phyloP scores from a whole-genome alignment of 2,888 invertebrate species.

The Pinctada fucata region DNA sequence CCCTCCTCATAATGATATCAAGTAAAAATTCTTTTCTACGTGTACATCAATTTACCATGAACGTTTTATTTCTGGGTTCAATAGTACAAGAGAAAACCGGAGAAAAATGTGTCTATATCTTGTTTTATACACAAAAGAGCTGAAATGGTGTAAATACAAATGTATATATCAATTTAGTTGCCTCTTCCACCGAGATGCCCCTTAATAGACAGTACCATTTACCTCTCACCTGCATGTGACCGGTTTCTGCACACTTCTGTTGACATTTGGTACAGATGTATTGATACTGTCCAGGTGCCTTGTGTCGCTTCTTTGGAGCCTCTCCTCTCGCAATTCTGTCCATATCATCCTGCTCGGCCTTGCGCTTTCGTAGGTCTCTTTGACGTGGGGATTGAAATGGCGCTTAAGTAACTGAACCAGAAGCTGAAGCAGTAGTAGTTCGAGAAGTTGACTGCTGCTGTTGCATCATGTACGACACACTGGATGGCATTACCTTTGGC shows the following conservation, averaged over 20 bases:
- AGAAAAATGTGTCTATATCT: too few relatives aligned
- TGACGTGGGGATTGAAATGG: background rate
- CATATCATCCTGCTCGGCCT: background rate
- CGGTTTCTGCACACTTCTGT: constrained; percentile 1
- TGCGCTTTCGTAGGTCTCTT: background rate
- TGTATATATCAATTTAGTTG: too few relatives aligned
- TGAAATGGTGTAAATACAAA: too few relatives aligned
- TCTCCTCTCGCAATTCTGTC: background rate
- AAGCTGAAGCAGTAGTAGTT: background rate
- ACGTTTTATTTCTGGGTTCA: too few relatives aligned
- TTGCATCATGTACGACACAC: background rate
- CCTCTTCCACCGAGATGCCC: background rate
- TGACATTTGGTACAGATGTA: constrained; percentile 6
- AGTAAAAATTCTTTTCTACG: too few relatives aligned
- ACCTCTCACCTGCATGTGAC: background rate
- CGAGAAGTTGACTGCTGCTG: background rate
- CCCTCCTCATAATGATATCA: too few relatives aligned
- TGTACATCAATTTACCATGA: too few relatives aligned
- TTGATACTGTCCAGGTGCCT: background rate
- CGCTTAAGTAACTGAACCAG: background rate
- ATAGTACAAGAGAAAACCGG: too few relatives aligned
- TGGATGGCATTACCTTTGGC: background rate
- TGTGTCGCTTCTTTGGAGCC: constrained; percentile 1
- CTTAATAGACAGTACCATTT: background rate
- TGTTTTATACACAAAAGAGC: too few relatives aligned